A percentile compares a stretch with the other conserved stretches of the same genome.
These are phyloP conservation scores for Tyria jacobaeae DNA, from an alignment of 2,888 invertebrate genomes.

Conservation along the genomic window DNA sequence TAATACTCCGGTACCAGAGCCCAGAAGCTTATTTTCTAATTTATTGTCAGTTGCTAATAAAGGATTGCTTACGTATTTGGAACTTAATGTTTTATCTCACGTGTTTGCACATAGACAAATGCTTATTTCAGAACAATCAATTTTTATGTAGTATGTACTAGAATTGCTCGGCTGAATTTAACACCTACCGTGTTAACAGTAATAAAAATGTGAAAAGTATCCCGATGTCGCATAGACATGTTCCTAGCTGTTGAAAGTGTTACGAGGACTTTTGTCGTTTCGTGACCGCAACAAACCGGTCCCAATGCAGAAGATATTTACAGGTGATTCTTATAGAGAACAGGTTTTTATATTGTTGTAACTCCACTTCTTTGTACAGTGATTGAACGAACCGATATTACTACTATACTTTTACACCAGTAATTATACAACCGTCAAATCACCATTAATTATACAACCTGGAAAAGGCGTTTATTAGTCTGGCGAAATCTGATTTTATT, in stretches of 20 bases:
- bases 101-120: constrained; percentile 7
- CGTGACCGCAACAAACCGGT: constrained; percentile 75
- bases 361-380: constrained; percentile 56
- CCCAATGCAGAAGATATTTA: constrained; percentile 62
- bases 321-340: constrained; percentile 76
- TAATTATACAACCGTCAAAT: constrained; percentile 25
- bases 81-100: background rate
- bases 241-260: constrained; percentile 61
- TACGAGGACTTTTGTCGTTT: constrained; percentile 70
- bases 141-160: constrained; percentile 2
- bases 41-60: background rate
- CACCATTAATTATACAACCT: constrained; percentile 16
- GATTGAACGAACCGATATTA: constrained; percentile 55
- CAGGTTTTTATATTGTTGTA: constrained; percentile 73
- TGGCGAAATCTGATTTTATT: constrained; percentile 27
- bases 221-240: constrained; percentile 28
- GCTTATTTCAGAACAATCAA: constrained; percentile 2
- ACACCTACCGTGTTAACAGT: constrained; percentile 14
- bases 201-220: constrained; percentile 17
- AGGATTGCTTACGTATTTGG: background rate
- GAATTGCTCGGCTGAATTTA: constrained; percentile 6
- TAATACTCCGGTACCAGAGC: no score
- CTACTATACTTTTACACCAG: constrained; percentile 68
- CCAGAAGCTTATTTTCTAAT: background rate
- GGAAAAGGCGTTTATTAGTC: constrained; percentile 23